phyloP scores from a whole-genome alignment of 2,888 invertebrate species.

The Lottia scabra region DNA sequence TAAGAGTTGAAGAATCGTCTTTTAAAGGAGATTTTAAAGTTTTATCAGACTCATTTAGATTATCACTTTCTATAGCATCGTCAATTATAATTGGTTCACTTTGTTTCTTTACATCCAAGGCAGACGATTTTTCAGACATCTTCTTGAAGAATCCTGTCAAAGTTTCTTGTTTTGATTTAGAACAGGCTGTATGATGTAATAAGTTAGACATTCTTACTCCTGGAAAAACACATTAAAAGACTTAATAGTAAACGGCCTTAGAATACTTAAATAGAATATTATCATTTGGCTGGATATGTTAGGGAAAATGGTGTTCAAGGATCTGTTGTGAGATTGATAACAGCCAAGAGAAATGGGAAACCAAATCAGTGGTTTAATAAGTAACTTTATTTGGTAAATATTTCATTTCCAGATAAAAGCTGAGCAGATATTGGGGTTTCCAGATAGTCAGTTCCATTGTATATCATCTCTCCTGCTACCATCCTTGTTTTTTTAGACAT shows the following conservation, averaged over 20 bases:
- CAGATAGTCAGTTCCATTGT: too few species aligned
- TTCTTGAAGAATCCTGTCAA: constrained; percentile 47
- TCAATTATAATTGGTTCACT: not conserved
- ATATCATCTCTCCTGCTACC: too few species aligned
- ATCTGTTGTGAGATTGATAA: too few species aligned
- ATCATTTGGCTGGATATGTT: not conserved
- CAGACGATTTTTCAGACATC: constrained; percentile 9
- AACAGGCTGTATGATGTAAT: constrained; percentile 33
- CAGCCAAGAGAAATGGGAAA: too few species aligned
- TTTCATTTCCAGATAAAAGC: too few species aligned
- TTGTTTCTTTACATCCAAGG: not conserved
- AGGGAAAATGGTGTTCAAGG: not conserved
- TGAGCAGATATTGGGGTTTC: too few species aligned
- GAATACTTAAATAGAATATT: too few species aligned
- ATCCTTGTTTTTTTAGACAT: too few species aligned
- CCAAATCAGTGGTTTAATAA: too few species aligned
- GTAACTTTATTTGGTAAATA: too few species aligned
- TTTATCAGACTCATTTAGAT: not conserved
- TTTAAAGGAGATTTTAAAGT: not conserved
- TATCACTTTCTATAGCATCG: not conserved
- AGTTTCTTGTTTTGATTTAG: constrained; percentile 45
- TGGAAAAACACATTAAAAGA: constrained; percentile 23
- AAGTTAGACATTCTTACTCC: constrained; percentile 56
- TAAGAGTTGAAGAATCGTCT: not conserved
- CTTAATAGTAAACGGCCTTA: too few species aligned